Base-by-base conservation (phyloP, 2,113 vertebrate genomes). In the Tenrec ecaudatus region DNA sequence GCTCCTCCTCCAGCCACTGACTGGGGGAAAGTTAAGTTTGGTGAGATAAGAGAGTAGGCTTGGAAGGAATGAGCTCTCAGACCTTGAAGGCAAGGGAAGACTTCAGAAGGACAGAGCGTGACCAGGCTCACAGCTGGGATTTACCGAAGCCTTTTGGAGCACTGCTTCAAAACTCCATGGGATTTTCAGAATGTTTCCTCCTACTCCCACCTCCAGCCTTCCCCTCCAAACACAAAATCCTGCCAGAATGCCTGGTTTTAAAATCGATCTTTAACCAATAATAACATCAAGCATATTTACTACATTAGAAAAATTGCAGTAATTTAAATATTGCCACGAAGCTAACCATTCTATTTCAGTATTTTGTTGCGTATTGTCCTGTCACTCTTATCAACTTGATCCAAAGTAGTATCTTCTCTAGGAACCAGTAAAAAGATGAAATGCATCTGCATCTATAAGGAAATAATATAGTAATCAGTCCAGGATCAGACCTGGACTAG, bases 241-340 rank as follows among this genome's bases (percentile, higher is more conserved):
- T 69, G 20, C 68, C 31, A 78, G 75, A 92, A 75, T n/a, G 90
- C 62, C 79, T 85, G 57, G 9, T 38, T 68, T 90, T 53, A 5
- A 8, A 71, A 8, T 68, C 11, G 47, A 53, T 62, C 88, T 68
- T 82, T 84, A 73, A 33, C 80, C 71, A 78, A 25, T 85, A 80
- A 25, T 86, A 91, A 57, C 33, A 31, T 58, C 38, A 90, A 93
- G 84, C 53, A 22, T 76, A 3, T 81, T 79, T 86, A 80, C 33
- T 53, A 1, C 22, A 64, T 64, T 64, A 64, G 47, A 53, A 68
- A 68, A 68, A 15, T 86, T 69, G 31, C 78, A 78, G 12, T 71
- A 53, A 6, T 84, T 93, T 7, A 89, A 95, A 86, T 82, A 47
- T 31, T 88, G 23, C 75, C 43, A 82, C 62, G 68, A 91, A 92